Evolutionary conservation across 2,113 vertebrate genomes (phyloP), one percentile per base, ranked within the genome.

Genomic region (Tiliqua scincoides): DNA sequence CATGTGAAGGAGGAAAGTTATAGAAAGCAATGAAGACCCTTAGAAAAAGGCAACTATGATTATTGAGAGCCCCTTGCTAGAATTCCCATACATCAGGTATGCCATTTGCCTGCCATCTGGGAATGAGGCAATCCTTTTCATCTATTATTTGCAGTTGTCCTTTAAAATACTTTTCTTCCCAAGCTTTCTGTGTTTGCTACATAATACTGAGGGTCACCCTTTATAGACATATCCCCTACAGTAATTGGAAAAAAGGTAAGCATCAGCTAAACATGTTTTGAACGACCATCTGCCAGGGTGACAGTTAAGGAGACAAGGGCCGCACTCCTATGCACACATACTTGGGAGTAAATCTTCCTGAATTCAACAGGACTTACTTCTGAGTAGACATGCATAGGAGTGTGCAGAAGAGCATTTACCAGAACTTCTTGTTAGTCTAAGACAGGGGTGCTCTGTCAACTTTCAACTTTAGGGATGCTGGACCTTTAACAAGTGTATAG

Each of bases 341-440:
- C n/a, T n/a, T n/a, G n/a, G n/a, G n/a, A n/a, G n/a, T n/a, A n/a
- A n/a, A n/a, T n/a, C n/a, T n/a, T n/a, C n/a, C n/a, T n/a, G n/a
- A n/a, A n/a, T n/a, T n/a, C n/a, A n/a, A n/a, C n/a, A n/a, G n/a
- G n/a, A n/a, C n/a, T n/a, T n/a, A n/a, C n/a, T n/a, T n/a, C n/a
- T n/a, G n/a, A n/a, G n/a, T n/a, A n/a, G n/a, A n/a, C n/a, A n/a
- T n/a, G n/a, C n/a, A n/a, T n/a, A n/a, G n/a, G n/a, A n/a, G n/a
- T n/a, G n/a, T n/a, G n/a, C n/a, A n/a, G n/a, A n/a, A n/a, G 88
- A 40, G 63, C 93, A 91, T 95, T 93, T 94, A 93, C 77, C 91
- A 84, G 86, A 85, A 25, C 90, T 71, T 52, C 12, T 85, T 88
- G 82, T 89, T 86, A 91, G 76, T 72, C 68, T 86, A n/a, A n/a